phyloP scores from a whole-genome alignment of 2,797 vertebrate species.

The Sitta carolinensis region DNA sequence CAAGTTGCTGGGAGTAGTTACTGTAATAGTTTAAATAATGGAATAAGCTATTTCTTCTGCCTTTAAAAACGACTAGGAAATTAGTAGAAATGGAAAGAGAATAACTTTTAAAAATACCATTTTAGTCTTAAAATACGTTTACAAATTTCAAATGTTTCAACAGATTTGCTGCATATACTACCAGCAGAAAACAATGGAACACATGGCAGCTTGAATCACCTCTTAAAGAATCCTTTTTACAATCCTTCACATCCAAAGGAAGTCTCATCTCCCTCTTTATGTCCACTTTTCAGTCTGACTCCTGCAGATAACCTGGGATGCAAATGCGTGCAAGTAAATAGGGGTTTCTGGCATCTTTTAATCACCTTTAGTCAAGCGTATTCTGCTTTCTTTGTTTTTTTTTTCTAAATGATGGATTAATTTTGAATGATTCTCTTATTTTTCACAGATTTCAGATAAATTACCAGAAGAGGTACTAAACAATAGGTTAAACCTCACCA shows the following conservation, averaged over 20 bases:
- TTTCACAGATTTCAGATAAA: conserved; percentile 49
- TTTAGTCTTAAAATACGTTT: neutral
- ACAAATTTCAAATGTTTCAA: conserved; percentile 21
- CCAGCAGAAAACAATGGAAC: conserved; percentile 94
- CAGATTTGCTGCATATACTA: conserved; percentile 87
- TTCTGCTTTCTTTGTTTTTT: neutral
- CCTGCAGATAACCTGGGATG: conserved; percentile 71
- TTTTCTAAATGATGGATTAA: neutral
- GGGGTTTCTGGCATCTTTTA: neutral
- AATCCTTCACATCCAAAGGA: conserved; percentile 80
- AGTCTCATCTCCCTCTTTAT: conserved; percentile 74
- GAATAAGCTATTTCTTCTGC: neutral
- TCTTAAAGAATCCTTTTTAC: conserved; percentile 81
- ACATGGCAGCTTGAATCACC: conserved; percentile 93
- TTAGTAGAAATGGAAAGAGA: neutral
- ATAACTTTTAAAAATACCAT: neutral
- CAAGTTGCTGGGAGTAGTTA: neutral
- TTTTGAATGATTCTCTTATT: neutral
- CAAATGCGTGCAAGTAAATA: conserved; percentile 65
- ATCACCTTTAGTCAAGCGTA: neutral
- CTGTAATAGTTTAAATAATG: neutral
- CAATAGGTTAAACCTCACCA: conserved; percentile 72
- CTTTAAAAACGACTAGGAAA: neutral
- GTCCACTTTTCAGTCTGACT: conserved; percentile 34
- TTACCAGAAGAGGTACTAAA: conserved; percentile 60